Evolutionary conservation across 2,113 vertebrate genomes (phyloP).

Genomic region (Marcusenius ussheri): DNA sequence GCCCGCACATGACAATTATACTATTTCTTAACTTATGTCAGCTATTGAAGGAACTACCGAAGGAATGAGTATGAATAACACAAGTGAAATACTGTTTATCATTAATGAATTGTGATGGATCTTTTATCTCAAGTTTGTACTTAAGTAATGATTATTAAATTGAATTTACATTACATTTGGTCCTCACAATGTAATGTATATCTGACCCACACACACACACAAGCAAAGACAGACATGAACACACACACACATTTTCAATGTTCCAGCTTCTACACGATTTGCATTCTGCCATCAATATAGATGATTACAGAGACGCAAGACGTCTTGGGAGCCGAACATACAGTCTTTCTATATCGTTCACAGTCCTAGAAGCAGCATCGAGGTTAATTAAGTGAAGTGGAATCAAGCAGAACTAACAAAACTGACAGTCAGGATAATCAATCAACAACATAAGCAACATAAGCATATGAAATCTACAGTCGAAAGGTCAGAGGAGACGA

Average conservation of each 20-base stretch:
- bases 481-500: slow-evolving; percentile 3
- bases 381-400: slow-evolving; percentile 24
- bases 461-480: neutral
- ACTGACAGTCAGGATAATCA: slow-evolving; percentile 19
- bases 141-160: too few relatives aligned
- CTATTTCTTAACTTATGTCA: too few relatives aligned
- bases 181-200: too few relatives aligned
- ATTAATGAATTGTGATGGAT: too few relatives aligned
- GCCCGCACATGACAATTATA: too few relatives aligned
- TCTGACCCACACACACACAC: too few relatives aligned
- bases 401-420: slow-evolving; percentile 19
- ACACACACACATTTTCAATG: neutral
- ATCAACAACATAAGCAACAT: slow-evolving; percentile 13
- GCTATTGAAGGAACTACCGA: too few relatives aligned
- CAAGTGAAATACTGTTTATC: too few relatives aligned
- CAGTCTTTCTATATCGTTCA: neutral
- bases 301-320: neutral
- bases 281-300: neutral
- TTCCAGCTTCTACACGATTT: neutral
- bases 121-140: too few relatives aligned
- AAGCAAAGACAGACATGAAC: neutral
- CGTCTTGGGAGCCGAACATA: neutral
- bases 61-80: too few relatives aligned
- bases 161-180: too few relatives aligned
- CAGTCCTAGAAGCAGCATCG: slow-evolving; percentile 17